phyloP scores from a whole-genome alignment of 2,113 vertebrate genomes.

The Scomber colias region DNA sequence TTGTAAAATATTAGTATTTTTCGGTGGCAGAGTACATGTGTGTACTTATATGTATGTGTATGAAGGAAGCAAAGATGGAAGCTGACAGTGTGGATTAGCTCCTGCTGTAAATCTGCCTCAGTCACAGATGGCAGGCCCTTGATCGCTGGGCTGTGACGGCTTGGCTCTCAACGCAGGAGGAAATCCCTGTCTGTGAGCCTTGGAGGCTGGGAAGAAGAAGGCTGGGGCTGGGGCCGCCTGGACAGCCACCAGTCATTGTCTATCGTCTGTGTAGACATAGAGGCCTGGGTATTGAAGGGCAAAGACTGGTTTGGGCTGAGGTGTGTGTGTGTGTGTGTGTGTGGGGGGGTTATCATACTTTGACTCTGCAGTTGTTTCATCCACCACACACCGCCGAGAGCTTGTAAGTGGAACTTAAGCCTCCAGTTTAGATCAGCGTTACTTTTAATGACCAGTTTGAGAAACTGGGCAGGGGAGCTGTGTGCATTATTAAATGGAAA shows the following conservation, averaged over 20 bases:
- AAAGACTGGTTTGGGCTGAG: conserved; percentile 32
- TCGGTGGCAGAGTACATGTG: conserved; percentile 24
- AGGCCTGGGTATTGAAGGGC: conserved; percentile 55
- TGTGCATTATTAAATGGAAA: conserved; percentile 76
- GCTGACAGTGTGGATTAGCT: conserved; percentile 83
- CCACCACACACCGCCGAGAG: conserved; percentile 30
- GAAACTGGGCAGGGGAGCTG: conserved; percentile 60
- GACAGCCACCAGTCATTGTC: conserved; percentile 76
- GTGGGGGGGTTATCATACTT: conserved; percentile 44
- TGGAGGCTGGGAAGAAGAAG: conserved; percentile 71
- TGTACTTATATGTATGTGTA: conserved; percentile 55
- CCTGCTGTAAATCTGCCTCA: conserved; percentile 84
- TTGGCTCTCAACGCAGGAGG: conserved; percentile 83
- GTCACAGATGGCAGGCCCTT: conserved; percentile 85
- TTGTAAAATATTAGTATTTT: conserved; percentile 49
- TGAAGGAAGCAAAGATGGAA: conserved; percentile 66
- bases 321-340: no score
- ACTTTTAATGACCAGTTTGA: conserved; percentile 76
- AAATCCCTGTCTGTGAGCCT: conserved; percentile 84
- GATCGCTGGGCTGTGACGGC: conserved; percentile 85
- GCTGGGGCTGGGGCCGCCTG: conserved; percentile 62
- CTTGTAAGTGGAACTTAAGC: conserved; percentile 64
- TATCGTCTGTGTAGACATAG: conserved; percentile 53
- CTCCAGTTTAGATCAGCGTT: conserved; percentile 63
- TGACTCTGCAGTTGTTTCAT: conserved; percentile 64